phyloP scores from a whole-genome alignment of 2,888 invertebrate species.

The Teleogryllus oceanicus region DNA sequence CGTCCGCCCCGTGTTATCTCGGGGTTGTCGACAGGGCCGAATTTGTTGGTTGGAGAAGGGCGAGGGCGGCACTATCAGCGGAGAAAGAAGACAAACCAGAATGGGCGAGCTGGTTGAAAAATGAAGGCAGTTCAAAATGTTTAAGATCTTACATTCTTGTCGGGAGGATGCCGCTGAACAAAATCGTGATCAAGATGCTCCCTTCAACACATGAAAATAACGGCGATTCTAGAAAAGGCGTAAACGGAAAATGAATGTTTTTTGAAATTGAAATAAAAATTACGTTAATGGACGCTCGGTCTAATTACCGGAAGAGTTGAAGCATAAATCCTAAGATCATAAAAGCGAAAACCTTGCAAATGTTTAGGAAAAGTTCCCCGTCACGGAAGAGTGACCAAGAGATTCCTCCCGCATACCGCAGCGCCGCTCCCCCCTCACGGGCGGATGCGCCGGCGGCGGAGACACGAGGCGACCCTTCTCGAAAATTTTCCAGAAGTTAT shows the following conservation, averaged over 20 bases:
- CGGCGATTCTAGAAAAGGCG: no score
- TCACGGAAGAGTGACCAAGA: not conserved
- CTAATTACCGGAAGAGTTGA: not conserved
- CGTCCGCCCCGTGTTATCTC: not conserved
- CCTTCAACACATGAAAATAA: no score
- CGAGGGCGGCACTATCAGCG: not conserved
- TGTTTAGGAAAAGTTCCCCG: not conserved
- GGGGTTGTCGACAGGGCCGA: not conserved
- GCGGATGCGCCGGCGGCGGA: not conserved
- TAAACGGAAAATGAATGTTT: no score
- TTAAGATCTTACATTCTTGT: no score
- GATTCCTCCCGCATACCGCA: not conserved
- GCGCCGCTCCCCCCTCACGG: not conserved
- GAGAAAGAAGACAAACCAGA: no score
- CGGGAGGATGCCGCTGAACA: no score
- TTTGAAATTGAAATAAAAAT: no score
- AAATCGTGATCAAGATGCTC: no score
- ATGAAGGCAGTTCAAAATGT: no score
- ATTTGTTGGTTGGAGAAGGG: not conserved
- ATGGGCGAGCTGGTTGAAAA: no score
- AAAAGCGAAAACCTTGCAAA: not conserved
- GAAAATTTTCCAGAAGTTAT: slow-evolving; percentile 18
- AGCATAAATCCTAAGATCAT: not conserved
- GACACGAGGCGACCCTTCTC: not conserved
- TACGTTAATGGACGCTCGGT: not conserved